Evolutionary conservation across 1,140 invertebrate species (phyloP), one percentile per base, ranked within the genome.

Genomic region (Ericerus pela): DNA sequence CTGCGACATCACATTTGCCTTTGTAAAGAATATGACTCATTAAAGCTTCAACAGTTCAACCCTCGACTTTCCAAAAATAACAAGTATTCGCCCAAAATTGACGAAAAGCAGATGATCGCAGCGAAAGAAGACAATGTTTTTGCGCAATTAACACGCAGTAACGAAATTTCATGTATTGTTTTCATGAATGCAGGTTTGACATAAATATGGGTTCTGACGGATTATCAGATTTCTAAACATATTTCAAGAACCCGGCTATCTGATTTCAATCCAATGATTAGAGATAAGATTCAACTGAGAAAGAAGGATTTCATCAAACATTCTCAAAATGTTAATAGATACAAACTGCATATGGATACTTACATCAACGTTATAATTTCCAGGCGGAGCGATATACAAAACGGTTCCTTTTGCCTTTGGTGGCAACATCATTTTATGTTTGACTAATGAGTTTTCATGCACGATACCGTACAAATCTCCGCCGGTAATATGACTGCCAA

Each of bases 391-490:
- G 58, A 98, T 79, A 66, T 87, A 98, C 2, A 88, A 91, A 27
- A 99, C 85, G 1, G 93, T 98, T 61, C 96, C 96, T 72, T 92
- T 93, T 43, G 86, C 88, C 62, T 82, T 83, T 0, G 96, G 94
- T 20, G 89, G 90, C 58, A 99, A 72, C 70, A 99, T 79, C 74
- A 99, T 84, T 71, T 85, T 91, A 69, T 99, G 96, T 66, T 96
- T 96, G 26, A 99, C 90, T 52, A 99, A 73, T 26, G 90, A 90
- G 69, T 98, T 99, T 75, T 99, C 96, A 67, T 91, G 82, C 11
- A 99, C 95, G 29, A 88, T 73, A 61, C 92, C 96, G 70, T 93
- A 97, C 57, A 98, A 75, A 73, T 99, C 96, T 55, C 96, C 96
- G 24, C 96, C 96, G 41, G 95, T 98, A 43, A 99, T 87, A 69